Evolutionary conservation across 2,113 vertebrate genomes (phyloP).

Genomic region (Opisthocomus hoazin): DNA sequence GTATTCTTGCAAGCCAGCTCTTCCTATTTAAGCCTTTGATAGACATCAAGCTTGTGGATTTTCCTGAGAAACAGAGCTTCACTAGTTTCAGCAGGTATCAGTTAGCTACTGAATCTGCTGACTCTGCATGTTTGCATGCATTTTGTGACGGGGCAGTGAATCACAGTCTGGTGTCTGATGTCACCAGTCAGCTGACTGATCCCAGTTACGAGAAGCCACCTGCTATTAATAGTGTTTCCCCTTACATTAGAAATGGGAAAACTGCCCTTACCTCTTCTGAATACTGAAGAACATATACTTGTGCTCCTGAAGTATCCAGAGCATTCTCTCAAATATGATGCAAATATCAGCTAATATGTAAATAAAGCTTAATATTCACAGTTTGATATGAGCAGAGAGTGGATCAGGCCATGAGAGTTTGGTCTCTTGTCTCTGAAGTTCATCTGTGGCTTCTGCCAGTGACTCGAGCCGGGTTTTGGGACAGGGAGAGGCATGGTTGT

Average conservation of each 20-base stretch:
- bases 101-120: background rate
- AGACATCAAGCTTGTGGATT: background rate
- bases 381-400: background rate
- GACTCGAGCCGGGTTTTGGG: background rate
- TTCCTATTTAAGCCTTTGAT: background rate
- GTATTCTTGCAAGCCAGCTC: background rate
- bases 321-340: background rate
- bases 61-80: background rate
- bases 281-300: background rate
- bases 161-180: background rate
- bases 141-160: background rate
- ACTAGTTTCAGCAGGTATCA: background rate
- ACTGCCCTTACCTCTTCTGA: background rate
- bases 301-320: background rate
- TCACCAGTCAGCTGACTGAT: background rate
- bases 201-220: background rate
- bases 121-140: background rate
- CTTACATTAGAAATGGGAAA: background rate
- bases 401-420: background rate
- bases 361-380: background rate
- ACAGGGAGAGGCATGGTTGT: rapidly evolving
- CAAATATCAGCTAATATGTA: background rate
- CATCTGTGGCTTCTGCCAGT: background rate
- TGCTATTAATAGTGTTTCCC: background rate
- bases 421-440: background rate